A percentile compares a stretch with the other conserved stretches of the same genome.
Evolutionary conservation across 2,113 vertebrate species (phyloP).

Genomic region (Oryzias curvinotus): DNA sequence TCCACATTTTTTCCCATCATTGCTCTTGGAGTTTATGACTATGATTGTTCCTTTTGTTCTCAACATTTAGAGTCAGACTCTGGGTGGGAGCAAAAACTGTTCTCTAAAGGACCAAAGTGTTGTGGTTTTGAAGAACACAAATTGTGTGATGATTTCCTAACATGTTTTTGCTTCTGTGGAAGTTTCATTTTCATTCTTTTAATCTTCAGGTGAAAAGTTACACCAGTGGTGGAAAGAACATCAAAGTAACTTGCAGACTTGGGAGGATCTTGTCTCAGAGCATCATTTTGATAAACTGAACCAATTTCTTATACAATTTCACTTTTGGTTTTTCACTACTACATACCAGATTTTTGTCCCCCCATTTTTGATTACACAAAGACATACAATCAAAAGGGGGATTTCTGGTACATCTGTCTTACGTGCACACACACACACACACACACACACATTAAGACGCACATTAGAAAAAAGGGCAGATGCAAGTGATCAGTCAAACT

Average conservation of each 20-base stretch:
- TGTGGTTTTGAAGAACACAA: no score
- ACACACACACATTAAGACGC: constrained; percentile 10
- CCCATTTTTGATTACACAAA: constrained; percentile 13
- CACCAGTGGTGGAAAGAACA: no score
- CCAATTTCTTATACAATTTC: no score
- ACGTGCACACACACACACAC: not conserved
- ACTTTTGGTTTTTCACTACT: no score
- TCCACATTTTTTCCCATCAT: constrained; percentile 31
- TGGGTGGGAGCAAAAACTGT: not conserved
- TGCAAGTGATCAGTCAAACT: constrained; percentile 68
- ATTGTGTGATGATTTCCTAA: no score
- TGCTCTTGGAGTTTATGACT: constrained; percentile 14
- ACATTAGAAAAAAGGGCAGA: constrained; percentile 49
- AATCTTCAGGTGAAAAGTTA: no score
- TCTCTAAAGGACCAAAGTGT: no score
- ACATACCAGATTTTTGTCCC: not conserved
- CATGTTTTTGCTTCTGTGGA: no score
- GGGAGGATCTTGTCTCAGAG: no score
- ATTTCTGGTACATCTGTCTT: not conserved
- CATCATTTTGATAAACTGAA: no score
- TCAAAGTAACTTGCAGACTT: no score
- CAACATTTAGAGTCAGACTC: constrained; percentile 14
- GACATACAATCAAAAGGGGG: constrained; percentile 15
- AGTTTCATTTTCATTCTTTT: no score
- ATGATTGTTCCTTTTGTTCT: constrained; percentile 21